Conservation (phyloP, 23 tunicate species). For the Styela clava region DNA sequence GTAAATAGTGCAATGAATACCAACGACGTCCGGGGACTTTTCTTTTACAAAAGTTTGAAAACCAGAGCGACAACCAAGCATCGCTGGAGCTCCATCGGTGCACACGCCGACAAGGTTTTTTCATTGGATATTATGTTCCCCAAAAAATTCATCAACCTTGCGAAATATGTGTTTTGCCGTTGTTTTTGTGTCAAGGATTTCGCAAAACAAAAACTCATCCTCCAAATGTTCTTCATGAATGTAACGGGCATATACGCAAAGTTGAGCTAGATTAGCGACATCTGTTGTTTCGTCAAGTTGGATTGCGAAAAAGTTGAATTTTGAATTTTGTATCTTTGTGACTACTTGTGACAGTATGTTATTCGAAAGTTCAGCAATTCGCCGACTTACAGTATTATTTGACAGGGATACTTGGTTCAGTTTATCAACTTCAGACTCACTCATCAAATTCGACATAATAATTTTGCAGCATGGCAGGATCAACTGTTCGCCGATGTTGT, state of each 20-base stretch:
- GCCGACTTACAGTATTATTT: constrained; percentile 59
- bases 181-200: constrained; percentile 52
- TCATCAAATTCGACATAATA: constrained; percentile 42
- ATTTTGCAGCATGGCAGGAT: too few relatives aligned
- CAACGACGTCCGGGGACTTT: constrained; percentile 34
- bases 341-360: constrained; percentile 66
- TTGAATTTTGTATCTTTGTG: constrained; percentile 50
- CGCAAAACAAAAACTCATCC: too few relatives aligned
- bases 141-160: constrained; percentile 25
- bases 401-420: constrained; percentile 57
- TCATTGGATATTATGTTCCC: constrained; percentile 21
- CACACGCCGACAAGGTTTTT: constrained; percentile 16
- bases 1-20: constrained; percentile 37
- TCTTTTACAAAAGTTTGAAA: constrained; percentile 25
- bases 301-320: constrained; percentile 48
- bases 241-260: constrained; percentile 46
- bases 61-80: too few relatives aligned
- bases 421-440: constrained; percentile 53
- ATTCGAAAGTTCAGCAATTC: constrained; percentile 52
- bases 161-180: constrained; percentile 35
- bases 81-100: too few relatives aligned
- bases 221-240: constrained; percentile 52
- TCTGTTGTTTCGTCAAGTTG: too few relatives aligned
- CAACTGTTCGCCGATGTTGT: constrained; percentile 60
- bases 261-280: constrained; percentile 50